Conservation (phyloP, 2,113 vertebrate species). For the Fukomys damarensis region DNA sequence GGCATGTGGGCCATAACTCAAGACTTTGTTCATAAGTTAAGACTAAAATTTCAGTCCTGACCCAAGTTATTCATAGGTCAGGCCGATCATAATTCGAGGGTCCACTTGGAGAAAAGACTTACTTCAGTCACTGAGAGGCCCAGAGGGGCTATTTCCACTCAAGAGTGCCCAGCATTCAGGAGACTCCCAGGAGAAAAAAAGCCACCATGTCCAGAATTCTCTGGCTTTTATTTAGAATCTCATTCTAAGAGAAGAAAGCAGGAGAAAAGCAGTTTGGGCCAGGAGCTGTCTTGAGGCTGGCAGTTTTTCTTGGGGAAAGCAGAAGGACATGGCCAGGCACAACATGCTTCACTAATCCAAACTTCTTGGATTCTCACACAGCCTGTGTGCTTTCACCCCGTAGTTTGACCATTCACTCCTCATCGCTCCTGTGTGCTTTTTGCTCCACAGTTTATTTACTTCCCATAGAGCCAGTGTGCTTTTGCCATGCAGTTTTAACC, state of each 20-base stretch:
- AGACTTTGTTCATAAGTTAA: too few species aligned
- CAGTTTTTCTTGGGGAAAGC: background rate
- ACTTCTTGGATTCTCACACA: background rate
- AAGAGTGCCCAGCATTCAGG: background rate
- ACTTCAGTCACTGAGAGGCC: background rate
- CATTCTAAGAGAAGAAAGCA: background rate
- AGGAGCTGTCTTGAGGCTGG: background rate
- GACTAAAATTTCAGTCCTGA: too few species aligned
- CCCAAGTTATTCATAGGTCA: too few species aligned
- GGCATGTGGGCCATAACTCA: too few species aligned
- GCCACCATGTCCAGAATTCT: background rate
- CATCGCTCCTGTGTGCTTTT: too few species aligned
- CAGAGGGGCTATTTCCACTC: too few species aligned
- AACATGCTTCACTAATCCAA: background rate
- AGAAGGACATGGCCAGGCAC: background rate
- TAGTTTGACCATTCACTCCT: background rate
- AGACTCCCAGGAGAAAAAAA: background rate
- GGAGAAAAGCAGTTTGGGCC: background rate
- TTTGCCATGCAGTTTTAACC: background rate
- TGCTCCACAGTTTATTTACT: too few species aligned
- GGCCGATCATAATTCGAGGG: too few species aligned
- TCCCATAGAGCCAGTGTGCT: too few species aligned
- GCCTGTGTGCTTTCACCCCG: background rate
- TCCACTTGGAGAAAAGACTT: background rate
- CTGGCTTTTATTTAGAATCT: background rate